Evolutionary conservation across 1,140 invertebrate species (phyloP).

Genomic region (Cepaea nemoralis): DNA sequence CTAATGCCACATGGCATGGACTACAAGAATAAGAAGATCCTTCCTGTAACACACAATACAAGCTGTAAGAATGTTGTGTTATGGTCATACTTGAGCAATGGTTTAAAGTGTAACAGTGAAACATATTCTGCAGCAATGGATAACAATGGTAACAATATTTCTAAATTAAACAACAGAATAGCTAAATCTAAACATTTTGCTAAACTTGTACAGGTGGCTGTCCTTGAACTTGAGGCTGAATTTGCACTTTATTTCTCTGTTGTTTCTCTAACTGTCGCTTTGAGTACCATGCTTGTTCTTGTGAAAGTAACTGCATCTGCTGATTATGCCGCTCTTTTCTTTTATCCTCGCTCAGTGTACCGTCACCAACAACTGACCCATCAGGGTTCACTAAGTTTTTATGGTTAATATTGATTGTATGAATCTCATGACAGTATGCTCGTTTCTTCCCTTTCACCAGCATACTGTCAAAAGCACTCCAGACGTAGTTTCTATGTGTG

Average conservation of each 20-base stretch:
- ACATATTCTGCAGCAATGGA: too few species aligned
- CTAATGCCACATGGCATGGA: too few species aligned
- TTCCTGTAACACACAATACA: too few species aligned
- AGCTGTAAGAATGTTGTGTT: too few species aligned
- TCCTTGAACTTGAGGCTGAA: too few species aligned
- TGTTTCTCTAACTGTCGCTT: neutral
- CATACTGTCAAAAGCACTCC: constrained; percentile 13
- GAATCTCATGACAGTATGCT: constrained; percentile 24
- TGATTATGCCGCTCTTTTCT: neutral
- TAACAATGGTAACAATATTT: too few species aligned
- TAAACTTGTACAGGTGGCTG: neutral
- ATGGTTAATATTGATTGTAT: constrained; percentile 22
- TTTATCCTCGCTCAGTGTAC: neutral
- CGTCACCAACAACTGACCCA: neutral
- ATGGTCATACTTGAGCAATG: too few species aligned
- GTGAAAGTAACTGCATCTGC: neutral
- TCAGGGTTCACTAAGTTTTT: neutral
- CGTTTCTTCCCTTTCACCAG: constrained; percentile 12
- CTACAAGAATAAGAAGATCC: too few species aligned
- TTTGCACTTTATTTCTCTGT: neutral
- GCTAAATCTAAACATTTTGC: neutral
- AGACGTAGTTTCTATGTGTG: constrained; percentile 34
- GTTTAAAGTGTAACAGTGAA: too few species aligned
- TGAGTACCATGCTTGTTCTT: neutral
- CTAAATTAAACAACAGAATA: too few species aligned